These are phyloP conservation scores for Icerya purchasi DNA, from an alignment of 2,888 invertebrate species.

Conservation along the genomic window DNA sequence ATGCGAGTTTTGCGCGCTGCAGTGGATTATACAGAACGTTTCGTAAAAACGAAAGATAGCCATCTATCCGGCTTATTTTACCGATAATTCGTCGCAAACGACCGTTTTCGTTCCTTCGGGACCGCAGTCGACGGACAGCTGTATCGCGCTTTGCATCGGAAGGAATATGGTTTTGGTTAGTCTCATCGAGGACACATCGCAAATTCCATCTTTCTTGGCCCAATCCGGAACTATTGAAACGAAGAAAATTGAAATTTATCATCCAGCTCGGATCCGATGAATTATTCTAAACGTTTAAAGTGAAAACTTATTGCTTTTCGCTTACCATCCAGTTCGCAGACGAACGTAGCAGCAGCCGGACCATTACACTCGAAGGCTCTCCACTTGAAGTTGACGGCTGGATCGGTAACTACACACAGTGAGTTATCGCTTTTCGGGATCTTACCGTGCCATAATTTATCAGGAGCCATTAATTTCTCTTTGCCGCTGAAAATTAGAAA, in stretches of 20 bases:
- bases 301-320: slow-evolving; percentile 22
- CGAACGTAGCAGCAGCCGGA: slow-evolving; percentile 52
- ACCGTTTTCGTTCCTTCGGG: slow-evolving; percentile 47
- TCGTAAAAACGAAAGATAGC: too few species aligned
- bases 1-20: too few species aligned
- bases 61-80: too few species aligned
- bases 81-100: slow-evolving; percentile 52
- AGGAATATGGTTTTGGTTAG: slow-evolving; percentile 51
- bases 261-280: not conserved
- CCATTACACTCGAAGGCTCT: slow-evolving; percentile 51
- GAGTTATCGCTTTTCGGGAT: slow-evolving; percentile 39
- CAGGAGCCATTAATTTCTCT: not conserved
- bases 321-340: slow-evolving; percentile 57
- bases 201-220: slow-evolving; percentile 37
- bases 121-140: slow-evolving; percentile 48
- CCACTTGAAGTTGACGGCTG: slow-evolving; percentile 56
- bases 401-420: slow-evolving; percentile 52
- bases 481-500: not conserved
- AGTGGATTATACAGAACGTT: too few species aligned
- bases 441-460: slow-evolving; percentile 51
- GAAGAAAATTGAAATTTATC: not conserved
- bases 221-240: slow-evolving; percentile 41
- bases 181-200: slow-evolving; percentile 47
- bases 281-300: not conserved
- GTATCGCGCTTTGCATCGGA: slow-evolving; percentile 50